Conservation (phyloP, 2,797 vertebrate species). For the Sebastes hubbsi region DNA sequence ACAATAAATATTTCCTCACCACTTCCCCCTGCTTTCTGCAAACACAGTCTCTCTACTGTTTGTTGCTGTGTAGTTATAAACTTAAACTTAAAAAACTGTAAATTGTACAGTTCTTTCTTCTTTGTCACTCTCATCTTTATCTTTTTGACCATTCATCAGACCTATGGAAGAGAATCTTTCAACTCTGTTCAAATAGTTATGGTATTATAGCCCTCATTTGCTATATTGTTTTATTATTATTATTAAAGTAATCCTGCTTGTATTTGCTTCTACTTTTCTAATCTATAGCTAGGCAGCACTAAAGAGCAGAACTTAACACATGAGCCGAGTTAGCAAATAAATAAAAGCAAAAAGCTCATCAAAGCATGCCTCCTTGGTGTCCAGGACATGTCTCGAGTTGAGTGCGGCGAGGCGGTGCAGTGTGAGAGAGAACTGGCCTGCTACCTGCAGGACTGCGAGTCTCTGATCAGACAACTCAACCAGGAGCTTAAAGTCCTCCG, state of each 20-base stretch:
- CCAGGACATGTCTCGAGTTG: conserved; percentile 92
- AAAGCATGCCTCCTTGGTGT: background rate
- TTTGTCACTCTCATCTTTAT: background rate
- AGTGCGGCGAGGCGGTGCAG: conserved; percentile 88
- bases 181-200: background rate
- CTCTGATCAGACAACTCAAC: conserved; percentile 88
- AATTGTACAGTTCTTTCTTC: background rate
- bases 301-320: background rate
- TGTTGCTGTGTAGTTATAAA: background rate
- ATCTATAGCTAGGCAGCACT: background rate
- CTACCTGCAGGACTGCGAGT: conserved; percentile 94
- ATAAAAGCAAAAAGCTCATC: background rate
- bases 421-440: conserved; percentile 90
- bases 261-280: background rate
- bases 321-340: background rate
- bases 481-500: conserved; percentile 92
- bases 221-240: background rate
- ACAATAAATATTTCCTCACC: conserved; percentile 26
- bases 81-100: background rate
- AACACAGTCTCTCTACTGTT: background rate
- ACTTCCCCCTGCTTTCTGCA: background rate
- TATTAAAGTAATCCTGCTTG: background rate
- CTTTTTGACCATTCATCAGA: background rate
- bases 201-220: background rate
- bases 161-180: background rate